Evolutionary conservation across 2,797 vertebrate species (phyloP), one percentile per base, ranked within the genome.

Genomic region (Cirrhinus molitorella): DNA sequence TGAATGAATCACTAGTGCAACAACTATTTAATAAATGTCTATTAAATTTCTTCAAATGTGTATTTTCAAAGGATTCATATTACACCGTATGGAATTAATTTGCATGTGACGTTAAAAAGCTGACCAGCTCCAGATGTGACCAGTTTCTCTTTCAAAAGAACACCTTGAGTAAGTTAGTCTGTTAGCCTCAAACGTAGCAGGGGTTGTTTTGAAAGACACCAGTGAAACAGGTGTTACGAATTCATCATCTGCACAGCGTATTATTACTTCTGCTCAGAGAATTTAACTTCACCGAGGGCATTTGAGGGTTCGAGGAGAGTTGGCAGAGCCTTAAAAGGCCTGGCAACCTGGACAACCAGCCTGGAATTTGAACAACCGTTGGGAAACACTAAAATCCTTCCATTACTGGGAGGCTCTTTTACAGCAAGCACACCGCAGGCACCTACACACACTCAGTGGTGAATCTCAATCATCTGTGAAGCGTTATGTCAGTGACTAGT

Each of bases 361-460:
- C 68, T 82, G 88, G 88, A 87, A 87, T 87, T 84, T 66, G 57
- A 79, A 55, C 65, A 87, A 65, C 14, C 66, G 23, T 79, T 85
- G 8, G 37, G 79, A 71, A 88, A 87, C 72, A 86, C 67, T 81
- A 19, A 77, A 55, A 57, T 57, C 45, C 72, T 49, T 63, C 4
- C 19, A 51, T 25, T 23, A 21, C 28, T 37, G 68, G 31, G 55
- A 75, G 66, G 66, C 49, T 55, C 65, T 70, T 34, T 80, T 73
- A 14, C 19, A 61, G 40, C 31, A 75, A 57, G 77, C 70, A 31
- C 25, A 63, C 51, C 59, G 19, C 3, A 0, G n/a, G 71, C 75
- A 61, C 7, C 9, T 40, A 63, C 55, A 59, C 55, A 70, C 49
- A 19, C 14, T 79, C 43, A n/a, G 2, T 51, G 40, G 13, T 72